Conservation (phyloP, 2,113 vertebrate species). For the Fulica atra region DNA sequence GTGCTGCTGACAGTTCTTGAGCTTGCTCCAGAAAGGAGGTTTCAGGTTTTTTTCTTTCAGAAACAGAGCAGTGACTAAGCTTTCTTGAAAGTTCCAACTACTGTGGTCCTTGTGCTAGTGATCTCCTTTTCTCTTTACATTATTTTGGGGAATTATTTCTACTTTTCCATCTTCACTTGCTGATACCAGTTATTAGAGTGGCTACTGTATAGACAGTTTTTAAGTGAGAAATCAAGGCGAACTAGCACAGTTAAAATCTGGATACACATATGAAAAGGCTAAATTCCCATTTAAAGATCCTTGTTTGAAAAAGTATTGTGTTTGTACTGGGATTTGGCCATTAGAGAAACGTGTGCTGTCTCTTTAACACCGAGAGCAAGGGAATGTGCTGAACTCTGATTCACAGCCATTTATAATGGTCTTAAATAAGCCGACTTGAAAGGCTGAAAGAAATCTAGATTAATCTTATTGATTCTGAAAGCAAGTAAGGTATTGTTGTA, state of each 20-base stretch:
- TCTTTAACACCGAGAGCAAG: background rate
- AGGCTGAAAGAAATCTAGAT: background rate
- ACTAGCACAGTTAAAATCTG: background rate
- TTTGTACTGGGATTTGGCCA: background rate
- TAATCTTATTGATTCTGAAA: constrained; percentile 29
- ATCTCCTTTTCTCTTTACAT: background rate
- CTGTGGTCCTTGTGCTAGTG: background rate
- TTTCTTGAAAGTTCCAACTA: background rate
- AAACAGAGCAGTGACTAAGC: background rate
- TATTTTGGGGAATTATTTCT: background rate
- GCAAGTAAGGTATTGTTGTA: background rate
- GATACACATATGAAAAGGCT: background rate
- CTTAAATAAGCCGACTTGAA: background rate
- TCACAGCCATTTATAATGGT: background rate
- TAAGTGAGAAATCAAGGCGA: background rate
- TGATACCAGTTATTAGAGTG: background rate
- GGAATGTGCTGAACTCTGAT: background rate
- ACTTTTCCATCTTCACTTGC: background rate
- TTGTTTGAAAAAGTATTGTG: background rate
- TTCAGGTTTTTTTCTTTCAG: background rate
- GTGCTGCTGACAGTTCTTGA: background rate
- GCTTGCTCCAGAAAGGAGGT: background rate
- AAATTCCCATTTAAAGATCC: background rate
- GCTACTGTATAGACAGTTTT: background rate
- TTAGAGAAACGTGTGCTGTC: background rate